phyloP scores from a whole-genome alignment of 2,888 invertebrate genomes.

The Furcula furcula region DNA sequence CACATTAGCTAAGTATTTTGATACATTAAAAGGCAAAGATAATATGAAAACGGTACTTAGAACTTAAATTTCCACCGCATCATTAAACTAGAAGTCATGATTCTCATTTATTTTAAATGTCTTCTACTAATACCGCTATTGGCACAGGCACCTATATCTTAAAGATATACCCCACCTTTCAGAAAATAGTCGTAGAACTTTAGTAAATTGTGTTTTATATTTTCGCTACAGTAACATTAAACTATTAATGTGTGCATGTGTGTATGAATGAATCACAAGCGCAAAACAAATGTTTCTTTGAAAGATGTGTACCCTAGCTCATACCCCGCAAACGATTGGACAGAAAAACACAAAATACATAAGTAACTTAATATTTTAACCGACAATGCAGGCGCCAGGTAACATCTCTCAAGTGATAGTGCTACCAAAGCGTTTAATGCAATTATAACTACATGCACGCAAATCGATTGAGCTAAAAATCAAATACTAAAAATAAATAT shows the following conservation, averaged over 20 bases:
- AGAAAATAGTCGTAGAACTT: no score
- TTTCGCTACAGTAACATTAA: not conserved
- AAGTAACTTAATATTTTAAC: conserved; percentile 15
- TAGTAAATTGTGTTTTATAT: no score
- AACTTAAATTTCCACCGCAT: no score
- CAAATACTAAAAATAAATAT: not conserved
- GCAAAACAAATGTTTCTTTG: conserved; percentile 45
- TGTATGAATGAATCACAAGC: conserved; percentile 27
- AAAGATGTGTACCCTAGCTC: conserved; percentile 77
- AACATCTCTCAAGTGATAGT: conserved; percentile 78
- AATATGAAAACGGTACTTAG: no score
- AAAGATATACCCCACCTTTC: no score
- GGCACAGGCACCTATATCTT: no score
- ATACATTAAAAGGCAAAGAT: no score
- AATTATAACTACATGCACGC: conserved; percentile 58
- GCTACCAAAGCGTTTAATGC: conserved; percentile 43
- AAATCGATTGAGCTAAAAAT: conserved; percentile 5
- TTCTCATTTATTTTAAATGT: no score
- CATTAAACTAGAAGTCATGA: no score
- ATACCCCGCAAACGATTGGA: conserved; percentile 62
- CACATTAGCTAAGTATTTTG: no score
- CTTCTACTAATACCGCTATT: no score
- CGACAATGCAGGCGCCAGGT: conserved; percentile 68
- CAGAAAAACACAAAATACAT: conserved; percentile 38
- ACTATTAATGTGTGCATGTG: conserved; percentile 19